Conservation (phyloP, 2,113 vertebrate genomes). For the Camelus bactrianus region DNA sequence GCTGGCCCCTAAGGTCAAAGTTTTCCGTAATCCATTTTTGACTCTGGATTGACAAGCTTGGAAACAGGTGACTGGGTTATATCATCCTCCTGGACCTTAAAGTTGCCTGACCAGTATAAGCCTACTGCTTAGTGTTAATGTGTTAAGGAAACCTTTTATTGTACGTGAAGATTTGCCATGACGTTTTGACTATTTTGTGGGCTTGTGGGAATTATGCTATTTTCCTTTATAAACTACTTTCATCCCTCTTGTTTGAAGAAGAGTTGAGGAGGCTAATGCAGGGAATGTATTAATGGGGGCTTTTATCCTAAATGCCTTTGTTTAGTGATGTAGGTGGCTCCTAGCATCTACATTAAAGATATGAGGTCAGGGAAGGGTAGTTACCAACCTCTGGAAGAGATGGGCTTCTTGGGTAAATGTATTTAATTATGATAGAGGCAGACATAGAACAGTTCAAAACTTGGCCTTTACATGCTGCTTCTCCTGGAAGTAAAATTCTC, state of each 20-base stretch:
- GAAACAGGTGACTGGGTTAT: conserved; percentile 55
- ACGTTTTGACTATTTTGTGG: conserved; percentile 28
- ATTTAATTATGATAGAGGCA: conserved; percentile 41
- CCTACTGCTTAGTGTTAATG: conserved; percentile 53
- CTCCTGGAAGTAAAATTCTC: conserved; percentile 58
- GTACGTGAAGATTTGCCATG: background rate
- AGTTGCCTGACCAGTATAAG: conserved; percentile 60
- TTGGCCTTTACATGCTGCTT: conserved; percentile 54
- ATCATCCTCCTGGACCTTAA: conserved; percentile 65
- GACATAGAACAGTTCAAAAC: conserved; percentile 33
- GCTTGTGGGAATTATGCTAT: background rate
- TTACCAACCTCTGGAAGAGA: conserved; percentile 33
- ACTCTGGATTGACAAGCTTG: conserved; percentile 70
- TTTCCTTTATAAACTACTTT: conserved; percentile 47
- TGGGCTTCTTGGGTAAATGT: conserved; percentile 42
- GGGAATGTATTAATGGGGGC: background rate
- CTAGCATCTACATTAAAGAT: background rate
- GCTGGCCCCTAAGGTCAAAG: conserved; percentile 21
- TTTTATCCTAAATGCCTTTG: background rate
- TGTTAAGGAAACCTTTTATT: conserved; percentile 21
- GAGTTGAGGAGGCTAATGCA: conserved; percentile 19
- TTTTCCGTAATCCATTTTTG: conserved; percentile 65
- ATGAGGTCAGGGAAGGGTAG: background rate
- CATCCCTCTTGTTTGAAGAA: conserved; percentile 35
- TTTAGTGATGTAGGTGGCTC: background rate